A percentile compares a stretch with the other conserved stretches of the same genome.
phyloP scores from a whole-genome alignment of 2,888 invertebrate species.

The Cerastis rubricosa region DNA sequence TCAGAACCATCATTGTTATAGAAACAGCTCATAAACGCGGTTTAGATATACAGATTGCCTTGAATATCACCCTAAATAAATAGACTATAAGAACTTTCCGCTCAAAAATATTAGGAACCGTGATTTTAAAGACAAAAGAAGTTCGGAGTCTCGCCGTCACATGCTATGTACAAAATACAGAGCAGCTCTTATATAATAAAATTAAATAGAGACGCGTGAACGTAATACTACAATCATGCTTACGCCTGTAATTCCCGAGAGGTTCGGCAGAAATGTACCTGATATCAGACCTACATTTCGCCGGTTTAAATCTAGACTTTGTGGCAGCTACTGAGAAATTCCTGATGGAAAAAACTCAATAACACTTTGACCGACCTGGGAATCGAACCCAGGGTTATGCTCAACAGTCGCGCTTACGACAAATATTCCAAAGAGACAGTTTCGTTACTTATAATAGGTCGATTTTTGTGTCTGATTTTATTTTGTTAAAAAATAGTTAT shows the following conservation, averaged over 20 bases:
- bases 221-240: conserved; percentile 30
- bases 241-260: too few species aligned
- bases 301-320: too few species aligned
- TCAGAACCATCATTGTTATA: not conserved
- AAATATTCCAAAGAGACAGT: too few species aligned
- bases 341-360: too few species aligned
- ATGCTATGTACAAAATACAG: conserved; percentile 75
- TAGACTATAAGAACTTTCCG: conserved; percentile 7
- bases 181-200: conserved; percentile 66
- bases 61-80: conserved; percentile 6
- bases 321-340: too few species aligned
- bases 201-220: conserved; percentile 48
- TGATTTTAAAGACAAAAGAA: conserved; percentile 27
- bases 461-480: not conserved
- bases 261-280: too few species aligned
- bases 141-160: conserved; percentile 58
- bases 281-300: too few species aligned
- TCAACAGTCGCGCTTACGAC: too few species aligned
- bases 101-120: conserved; percentile 45
- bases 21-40: not conserved
- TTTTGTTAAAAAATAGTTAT: not conserved
- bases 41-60: not conserved
- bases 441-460: not conserved
- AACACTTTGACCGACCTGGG: too few species aligned
- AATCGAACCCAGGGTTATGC: too few species aligned